Percentiles rank a stretch among this genome's conserved stretches.
Conservation (phyloP, 1,140 invertebrate species). For the Zaprionus inermis region DNA sequence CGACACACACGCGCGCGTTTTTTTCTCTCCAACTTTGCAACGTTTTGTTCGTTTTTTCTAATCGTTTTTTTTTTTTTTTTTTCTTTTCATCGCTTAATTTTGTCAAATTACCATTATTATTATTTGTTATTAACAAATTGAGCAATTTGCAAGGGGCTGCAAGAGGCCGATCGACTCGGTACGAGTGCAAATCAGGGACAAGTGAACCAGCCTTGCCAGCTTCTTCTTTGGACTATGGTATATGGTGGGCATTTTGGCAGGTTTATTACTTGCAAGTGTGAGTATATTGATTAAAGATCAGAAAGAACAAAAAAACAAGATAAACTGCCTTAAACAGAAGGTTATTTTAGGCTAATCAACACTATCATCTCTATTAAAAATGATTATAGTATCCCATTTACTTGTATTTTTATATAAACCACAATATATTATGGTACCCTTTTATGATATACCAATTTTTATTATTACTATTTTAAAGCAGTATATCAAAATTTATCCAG, state of each 20-base stretch:
- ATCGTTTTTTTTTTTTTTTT: slow-evolving; percentile 4
- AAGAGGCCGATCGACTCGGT: neutral
- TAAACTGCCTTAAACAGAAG: neutral
- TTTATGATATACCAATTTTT: too few species aligned
- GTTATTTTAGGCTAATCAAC: too few species aligned
- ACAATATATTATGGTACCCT: too few species aligned
- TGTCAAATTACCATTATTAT: slow-evolving; percentile 42
- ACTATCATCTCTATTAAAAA: too few species aligned
- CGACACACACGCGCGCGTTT: slow-evolving; percentile 27
- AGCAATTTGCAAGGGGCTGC: slow-evolving; percentile 36
- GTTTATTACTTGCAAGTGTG: neutral
- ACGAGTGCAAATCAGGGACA: slow-evolving; percentile 6
- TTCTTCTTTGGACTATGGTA: neutral
- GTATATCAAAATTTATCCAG: too few species aligned
- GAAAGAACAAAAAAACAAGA: neutral
- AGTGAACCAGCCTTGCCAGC: neutral
- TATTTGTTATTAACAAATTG: slow-evolving; percentile 53
- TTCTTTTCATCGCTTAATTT: slow-evolving; percentile 6
- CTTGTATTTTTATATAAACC: too few species aligned
- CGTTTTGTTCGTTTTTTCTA: neutral
- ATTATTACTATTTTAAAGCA: too few species aligned
- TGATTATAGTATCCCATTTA: too few species aligned
- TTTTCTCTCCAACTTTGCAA: neutral
- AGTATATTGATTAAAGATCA: neutral
- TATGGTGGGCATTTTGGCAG: too few species aligned